Percentiles rank a stretch among this genome's conserved stretches.
Conservation (phyloP, 2,797 vertebrate species). For the Anomalospiza imberbis region DNA sequence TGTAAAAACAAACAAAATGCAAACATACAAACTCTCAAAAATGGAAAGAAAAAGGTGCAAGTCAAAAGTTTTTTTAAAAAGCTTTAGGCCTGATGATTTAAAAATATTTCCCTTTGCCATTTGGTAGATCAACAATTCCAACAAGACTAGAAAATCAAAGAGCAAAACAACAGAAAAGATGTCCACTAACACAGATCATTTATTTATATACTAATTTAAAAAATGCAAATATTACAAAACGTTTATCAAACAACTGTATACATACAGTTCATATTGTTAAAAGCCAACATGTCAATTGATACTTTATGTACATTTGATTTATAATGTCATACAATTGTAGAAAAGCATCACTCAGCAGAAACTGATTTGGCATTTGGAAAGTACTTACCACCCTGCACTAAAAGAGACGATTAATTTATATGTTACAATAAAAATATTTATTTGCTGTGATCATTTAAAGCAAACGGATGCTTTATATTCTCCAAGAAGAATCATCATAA, state of each 20-base stretch:
- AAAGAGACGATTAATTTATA: slow-evolving; percentile 36
- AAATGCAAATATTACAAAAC: slow-evolving; percentile 81
- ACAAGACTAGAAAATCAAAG: not conserved
- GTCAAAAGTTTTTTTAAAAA: not conserved
- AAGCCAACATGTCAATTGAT: slow-evolving; percentile 59
- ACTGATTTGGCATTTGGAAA: slow-evolving; percentile 72
- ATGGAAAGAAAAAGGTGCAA: not conserved
- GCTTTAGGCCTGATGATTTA: not conserved
- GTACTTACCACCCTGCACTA: slow-evolving; percentile 59
- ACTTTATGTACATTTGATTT: slow-evolving; percentile 72
- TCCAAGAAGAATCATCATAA: slow-evolving; percentile 24
- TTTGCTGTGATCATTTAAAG: slow-evolving; percentile 63
- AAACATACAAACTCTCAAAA: not conserved
- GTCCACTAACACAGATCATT: slow-evolving; percentile 68
- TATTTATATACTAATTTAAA: slow-evolving; percentile 80
- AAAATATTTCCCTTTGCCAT: not conserved
- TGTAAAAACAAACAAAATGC: not conserved
- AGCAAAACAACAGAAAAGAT: not conserved
- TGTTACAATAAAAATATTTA: slow-evolving; percentile 61
- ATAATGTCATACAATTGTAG: slow-evolving; percentile 58
- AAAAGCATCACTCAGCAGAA: slow-evolving; percentile 58
- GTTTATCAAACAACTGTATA: slow-evolving; percentile 78
- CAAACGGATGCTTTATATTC: slow-evolving; percentile 53
- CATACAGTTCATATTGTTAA: slow-evolving; percentile 70
- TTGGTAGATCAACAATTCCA: not conserved